Evolutionary conservation across 2,888 invertebrate genomes (phyloP), one percentile per base, ranked within the genome.

Genomic region (Rhabditophanes sp.): DNA sequence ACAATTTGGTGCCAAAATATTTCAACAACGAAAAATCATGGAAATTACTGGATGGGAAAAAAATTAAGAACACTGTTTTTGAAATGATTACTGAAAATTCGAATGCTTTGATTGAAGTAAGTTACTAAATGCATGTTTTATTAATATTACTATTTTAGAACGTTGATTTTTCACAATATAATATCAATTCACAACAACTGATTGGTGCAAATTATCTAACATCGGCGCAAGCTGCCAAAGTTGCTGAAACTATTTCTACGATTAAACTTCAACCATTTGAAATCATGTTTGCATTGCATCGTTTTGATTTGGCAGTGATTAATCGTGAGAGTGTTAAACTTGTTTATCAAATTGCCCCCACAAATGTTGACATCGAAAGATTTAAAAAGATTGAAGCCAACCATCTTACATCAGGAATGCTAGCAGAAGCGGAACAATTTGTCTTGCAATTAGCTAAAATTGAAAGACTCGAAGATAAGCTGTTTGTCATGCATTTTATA

Each of bases 201-300:
- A 33, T 17, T 7, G 23, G 4, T 15, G 4, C 17, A 24, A 11
- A 15, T 39, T 17, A 11, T 7, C 39, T 47, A 11, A 38, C 41
- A 14, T 12, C 31, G 14, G 38, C 30, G 9, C 47, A 47, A 19
- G 18, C 26, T 17, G 18, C 41, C 20, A 22, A 12, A 11, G 32
- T 47, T n/a, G 14, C 38, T n/a, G 42, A 42, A 18, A 49, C 53
- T 3, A 38, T 53, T 7, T 19, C 39, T 9, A 35, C 41, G 24
- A 31, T 57, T 22, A 39, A 41, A 21, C 20, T 46, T 15, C 42
- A 57, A 25, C 26, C 45, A 6, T 56, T 57, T 35, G 56, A 56
- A 35, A 43, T 56, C 25, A 45, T 53, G 44, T 56, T 53, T 32
- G 56, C 56, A 9, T 46, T 56, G 17, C 53, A 57, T 34, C 37